A percentile compares a stretch with the other conserved stretches of the same genome.
Evolutionary conservation across 2,113 vertebrate genomes (phyloP).

Genomic region (Eleginops maclovinus): DNA sequence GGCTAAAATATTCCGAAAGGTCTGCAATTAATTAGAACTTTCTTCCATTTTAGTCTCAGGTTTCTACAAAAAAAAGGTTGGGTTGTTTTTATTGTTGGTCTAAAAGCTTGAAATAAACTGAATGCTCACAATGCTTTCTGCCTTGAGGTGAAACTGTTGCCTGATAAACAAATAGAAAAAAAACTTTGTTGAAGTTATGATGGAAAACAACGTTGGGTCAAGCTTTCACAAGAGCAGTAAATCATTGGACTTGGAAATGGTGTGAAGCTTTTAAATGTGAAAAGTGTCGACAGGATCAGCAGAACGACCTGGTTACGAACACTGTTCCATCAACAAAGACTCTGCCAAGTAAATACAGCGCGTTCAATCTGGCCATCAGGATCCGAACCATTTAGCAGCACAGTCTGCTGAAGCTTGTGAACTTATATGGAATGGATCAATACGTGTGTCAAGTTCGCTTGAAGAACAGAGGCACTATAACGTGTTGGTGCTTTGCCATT

Average conservation of each 20-base stretch:
- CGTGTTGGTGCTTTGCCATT: background rate
- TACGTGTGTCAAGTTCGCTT: too few relatives aligned
- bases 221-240: conserved; percentile 1
- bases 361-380: background rate
- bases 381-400: background rate
- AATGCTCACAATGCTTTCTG: background rate
- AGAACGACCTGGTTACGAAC: conserved; percentile 1
- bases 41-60: background rate
- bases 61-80: background rate
- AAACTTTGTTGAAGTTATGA: background rate
- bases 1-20: background rate
- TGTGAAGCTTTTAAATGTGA: conserved; percentile 33
- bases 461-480: background rate
- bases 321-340: conserved; percentile 2
- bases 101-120: background rate
- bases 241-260: background rate
- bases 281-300: conserved; percentile 13
- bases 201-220: conserved; percentile 1
- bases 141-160: background rate
- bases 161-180: background rate
- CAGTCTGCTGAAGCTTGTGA: background rate
- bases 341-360: background rate
- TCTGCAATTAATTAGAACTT: background rate
- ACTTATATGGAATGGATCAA: too few relatives aligned
- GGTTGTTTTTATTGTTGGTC: background rate